A percentile compares a stretch with the other conserved stretches of the same genome.
Evolutionary conservation across 1,140 invertebrate genomes (phyloP).

Genomic region (Antheraea mylitta): DNA sequence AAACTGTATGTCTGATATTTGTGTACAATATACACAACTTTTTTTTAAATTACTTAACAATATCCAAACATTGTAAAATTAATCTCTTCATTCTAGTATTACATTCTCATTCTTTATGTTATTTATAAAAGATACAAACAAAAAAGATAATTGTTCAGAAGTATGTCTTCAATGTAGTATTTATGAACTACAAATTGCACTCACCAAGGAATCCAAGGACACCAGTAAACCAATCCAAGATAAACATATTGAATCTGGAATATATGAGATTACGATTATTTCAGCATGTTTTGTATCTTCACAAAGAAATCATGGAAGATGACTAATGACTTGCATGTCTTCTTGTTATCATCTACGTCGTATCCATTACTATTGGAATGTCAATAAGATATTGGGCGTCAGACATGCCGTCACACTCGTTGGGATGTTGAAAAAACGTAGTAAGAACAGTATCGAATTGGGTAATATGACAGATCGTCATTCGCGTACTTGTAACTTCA

Average conservation of each 20-base stretch:
- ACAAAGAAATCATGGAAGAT: slow-evolving; percentile 48
- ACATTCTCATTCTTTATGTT: not conserved
- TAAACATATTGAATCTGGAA: slow-evolving; percentile 90
- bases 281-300: slow-evolving; percentile 40
- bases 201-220: slow-evolving; percentile 97
- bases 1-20: no score
- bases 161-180: not conserved
- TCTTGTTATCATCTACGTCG: slow-evolving; percentile 41
- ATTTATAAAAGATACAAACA: not conserved
- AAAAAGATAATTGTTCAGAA: slow-evolving; percentile 3
- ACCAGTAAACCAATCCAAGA: slow-evolving; percentile 98
- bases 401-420: slow-evolving; percentile 32
- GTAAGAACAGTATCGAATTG: slow-evolving; percentile 58
- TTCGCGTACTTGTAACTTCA: slow-evolving; percentile 59
- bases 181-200: slow-evolving; percentile 48
- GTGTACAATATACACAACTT: no score
- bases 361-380: slow-evolving; percentile 25
- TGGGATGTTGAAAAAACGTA: slow-evolving; percentile 40
- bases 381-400: slow-evolving; percentile 25
- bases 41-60: no score
- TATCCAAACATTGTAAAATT: not conserved
- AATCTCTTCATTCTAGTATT: not conserved
- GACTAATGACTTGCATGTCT: slow-evolving; percentile 64
- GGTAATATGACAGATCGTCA: slow-evolving; percentile 73
- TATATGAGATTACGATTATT: slow-evolving; percentile 41